Conservation (phyloP, 2,113 vertebrate species). For the Phodopus roborovskii region DNA sequence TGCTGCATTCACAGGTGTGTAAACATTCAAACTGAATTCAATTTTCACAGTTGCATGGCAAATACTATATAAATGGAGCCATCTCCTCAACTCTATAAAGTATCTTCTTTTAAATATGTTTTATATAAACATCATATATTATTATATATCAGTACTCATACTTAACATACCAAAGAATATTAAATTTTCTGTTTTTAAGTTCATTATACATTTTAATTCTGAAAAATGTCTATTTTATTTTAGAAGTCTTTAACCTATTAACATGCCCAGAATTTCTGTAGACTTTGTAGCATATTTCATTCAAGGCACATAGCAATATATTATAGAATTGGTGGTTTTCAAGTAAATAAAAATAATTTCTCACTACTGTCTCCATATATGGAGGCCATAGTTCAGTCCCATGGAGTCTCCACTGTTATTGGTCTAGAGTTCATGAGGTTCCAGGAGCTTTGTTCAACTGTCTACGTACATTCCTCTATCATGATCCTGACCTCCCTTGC, state of each 20-base stretch:
- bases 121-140: background rate
- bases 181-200: background rate
- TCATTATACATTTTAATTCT: constrained; percentile 5
- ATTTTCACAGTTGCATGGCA: background rate
- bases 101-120: background rate
- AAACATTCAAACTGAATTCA: background rate
- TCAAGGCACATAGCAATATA: background rate
- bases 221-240: background rate
- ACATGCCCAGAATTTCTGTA: background rate
- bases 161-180: background rate
- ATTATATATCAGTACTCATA: background rate
- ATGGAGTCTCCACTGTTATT: too few relatives aligned
- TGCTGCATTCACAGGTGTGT: background rate
- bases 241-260: background rate
- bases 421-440: too few relatives aligned
- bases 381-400: too few relatives aligned
- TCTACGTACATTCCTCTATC: too few relatives aligned
- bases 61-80: background rate
- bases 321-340: background rate
- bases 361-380: too few relatives aligned
- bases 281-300: background rate
- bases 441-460: too few relatives aligned
- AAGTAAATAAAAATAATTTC: background rate
- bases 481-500: too few relatives aligned
- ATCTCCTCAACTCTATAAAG: too few relatives aligned